A percentile compares a stretch with the other conserved stretches of the same genome.
phyloP scores from a whole-genome alignment of 2,888 invertebrate genomes.

The Stegophylla sp. region DNA sequence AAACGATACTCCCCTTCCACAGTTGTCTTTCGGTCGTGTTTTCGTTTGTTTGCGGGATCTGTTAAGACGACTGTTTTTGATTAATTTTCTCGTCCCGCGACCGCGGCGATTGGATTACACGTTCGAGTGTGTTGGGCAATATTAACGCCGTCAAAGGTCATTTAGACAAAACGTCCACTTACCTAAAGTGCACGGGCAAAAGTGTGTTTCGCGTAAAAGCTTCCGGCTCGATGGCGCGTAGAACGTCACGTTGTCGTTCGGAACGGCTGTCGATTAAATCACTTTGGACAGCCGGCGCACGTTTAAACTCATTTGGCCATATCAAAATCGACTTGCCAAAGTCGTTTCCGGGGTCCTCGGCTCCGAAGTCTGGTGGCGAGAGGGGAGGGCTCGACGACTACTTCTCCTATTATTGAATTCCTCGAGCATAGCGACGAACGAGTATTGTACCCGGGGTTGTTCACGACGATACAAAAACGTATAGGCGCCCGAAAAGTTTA shows the following conservation, averaged over 20 bases:
- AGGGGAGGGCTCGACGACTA: too few species aligned
- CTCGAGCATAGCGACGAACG: too few species aligned
- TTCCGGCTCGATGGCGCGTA: not conserved
- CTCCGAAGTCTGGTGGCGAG: too few species aligned
- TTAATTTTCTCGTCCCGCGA: not conserved
- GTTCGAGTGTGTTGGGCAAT: constrained; percentile 10
- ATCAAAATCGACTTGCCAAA: not conserved
- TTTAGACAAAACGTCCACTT: constrained; percentile 35
- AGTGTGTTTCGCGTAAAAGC: not conserved
- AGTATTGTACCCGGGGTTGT: too few species aligned
- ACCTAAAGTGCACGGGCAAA: constrained; percentile 37
- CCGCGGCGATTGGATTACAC: constrained; percentile 32
- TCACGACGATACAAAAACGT: too few species aligned
- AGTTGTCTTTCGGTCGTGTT: too few species aligned
- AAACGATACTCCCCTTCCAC: too few species aligned
- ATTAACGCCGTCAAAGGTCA: not conserved
- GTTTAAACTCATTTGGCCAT: constrained; percentile 16
- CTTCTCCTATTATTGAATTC: too few species aligned
- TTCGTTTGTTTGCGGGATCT: too few species aligned
- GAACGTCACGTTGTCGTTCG: too few species aligned
- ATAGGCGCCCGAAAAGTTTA: too few species aligned
- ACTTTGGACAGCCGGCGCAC: constrained; percentile 13
- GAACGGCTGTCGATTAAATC: constrained; percentile 34
- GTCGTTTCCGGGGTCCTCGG: constrained; percentile 7
- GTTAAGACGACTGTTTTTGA: constrained; percentile 12